These are phyloP conservation scores for Chaunax sp. DNA, from an alignment of 2,797 vertebrate genomes.

Conservation along the genomic window DNA sequence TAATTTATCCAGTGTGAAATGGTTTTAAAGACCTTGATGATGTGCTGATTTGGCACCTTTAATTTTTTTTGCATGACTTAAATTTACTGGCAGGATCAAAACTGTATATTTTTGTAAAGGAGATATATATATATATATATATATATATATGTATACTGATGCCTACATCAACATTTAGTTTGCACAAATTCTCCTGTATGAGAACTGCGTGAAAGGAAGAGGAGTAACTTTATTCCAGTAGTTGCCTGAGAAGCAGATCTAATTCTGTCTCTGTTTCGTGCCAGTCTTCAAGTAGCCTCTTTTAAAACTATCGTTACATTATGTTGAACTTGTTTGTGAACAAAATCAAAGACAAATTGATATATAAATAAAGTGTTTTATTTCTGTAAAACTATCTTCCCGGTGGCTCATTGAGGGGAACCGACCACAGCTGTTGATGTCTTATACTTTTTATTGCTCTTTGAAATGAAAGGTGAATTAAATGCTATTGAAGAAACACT, in stretches of 20 bases:
- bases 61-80: slow-evolving; percentile 82
- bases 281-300: slow-evolving; percentile 86
- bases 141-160: slow-evolving; percentile 68
- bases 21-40: slow-evolving; percentile 64
- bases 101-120: slow-evolving; percentile 76
- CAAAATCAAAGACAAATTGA: slow-evolving; percentile 71
- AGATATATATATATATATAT: slow-evolving; percentile 60
- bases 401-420: slow-evolving; percentile 39
- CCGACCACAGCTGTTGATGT: not conserved
- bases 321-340: slow-evolving; percentile 84
- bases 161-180: slow-evolving; percentile 69
- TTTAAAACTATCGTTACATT: slow-evolving; percentile 81
- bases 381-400: slow-evolving; percentile 85
- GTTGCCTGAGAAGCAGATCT: slow-evolving; percentile 80
- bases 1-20: slow-evolving; percentile 59
- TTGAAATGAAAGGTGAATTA: not conserved
- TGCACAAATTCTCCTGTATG: slow-evolving; percentile 48
- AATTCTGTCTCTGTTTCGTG: slow-evolving; percentile 86
- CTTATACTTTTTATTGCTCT: not conserved
- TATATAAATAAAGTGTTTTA: slow-evolving; percentile 89
- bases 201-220: slow-evolving; percentile 20
- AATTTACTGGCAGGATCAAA: slow-evolving; percentile 71
- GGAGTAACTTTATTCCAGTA: slow-evolving; percentile 50
- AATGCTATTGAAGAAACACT: slow-evolving; percentile 16
- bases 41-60: slow-evolving; percentile 63